These are phyloP conservation scores for Uromys caudimaculatus DNA, from an alignment of 2,797 vertebrate genomes.

Conservation along the genomic window DNA sequence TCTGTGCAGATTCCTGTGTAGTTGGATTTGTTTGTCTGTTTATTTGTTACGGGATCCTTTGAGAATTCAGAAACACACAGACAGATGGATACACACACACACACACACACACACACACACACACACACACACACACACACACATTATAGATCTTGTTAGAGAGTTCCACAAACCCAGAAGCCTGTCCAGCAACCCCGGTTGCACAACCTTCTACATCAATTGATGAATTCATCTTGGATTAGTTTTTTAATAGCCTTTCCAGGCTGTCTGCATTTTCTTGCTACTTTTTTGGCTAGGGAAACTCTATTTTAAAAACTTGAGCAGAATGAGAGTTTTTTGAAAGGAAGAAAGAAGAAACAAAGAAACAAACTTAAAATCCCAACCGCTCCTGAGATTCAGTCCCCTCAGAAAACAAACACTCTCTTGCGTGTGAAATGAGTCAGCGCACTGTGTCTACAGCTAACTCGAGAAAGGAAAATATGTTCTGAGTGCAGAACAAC, in stretches of 20 bases:
- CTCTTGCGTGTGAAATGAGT: conserved; percentile 70
- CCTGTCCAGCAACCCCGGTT: not conserved
- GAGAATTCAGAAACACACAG: conserved; percentile 25
- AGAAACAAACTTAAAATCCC: conserved; percentile 3
- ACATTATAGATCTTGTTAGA: not conserved
- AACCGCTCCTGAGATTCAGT: not conserved
- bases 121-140: not conserved
- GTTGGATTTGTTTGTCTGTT: not conserved
- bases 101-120: not conserved
- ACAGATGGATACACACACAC: not conserved
- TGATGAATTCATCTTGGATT: conserved; percentile 63
- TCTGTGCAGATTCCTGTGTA: not conserved
- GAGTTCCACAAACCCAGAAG: conserved; percentile 1
- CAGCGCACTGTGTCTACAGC: not conserved
- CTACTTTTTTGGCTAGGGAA: conserved; percentile 35
- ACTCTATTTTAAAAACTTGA: not conserved
- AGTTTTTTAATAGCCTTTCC: conserved; percentile 56
- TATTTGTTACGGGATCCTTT: not conserved
- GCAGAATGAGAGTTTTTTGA: conserved; percentile 17
- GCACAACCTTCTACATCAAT: not conserved
- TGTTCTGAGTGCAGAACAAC: conserved; percentile 59
- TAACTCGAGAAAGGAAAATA: conserved; percentile 65
- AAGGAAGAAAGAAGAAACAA: conserved; percentile 14
- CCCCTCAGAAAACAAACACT: not conserved
- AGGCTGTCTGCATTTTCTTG: conserved; percentile 52